Base-by-base conservation (phyloP, 1,140 invertebrate genomes). In the Pseudobourletiella spinata region DNA sequence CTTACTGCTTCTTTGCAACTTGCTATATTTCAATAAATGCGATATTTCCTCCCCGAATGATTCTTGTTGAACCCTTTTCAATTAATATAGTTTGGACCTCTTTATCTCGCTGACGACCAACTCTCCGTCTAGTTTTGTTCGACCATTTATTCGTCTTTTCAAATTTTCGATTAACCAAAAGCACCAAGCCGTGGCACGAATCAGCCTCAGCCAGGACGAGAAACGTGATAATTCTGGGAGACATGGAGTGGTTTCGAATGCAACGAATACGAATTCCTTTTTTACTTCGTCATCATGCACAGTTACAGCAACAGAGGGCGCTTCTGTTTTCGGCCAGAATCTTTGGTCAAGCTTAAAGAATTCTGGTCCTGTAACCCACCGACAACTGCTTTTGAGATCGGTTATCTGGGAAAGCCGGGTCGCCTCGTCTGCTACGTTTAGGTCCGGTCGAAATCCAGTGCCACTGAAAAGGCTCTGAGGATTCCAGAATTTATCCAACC, bases 401-500 rank as follows among this genome's bases (percentile, higher is more conserved):
- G n/a, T 8, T 30, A 25, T n/a, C 20, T 16, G 1, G 50, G 15
- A 22, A 78, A 30, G 18, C 24, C 56, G 18, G 3, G 61, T 63
- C 8, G 32, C 42, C 1, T 57, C 42, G 46, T 63, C 61, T 1
- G 61, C 61, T 20, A 57, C 61, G 43, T 63, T 63, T 6, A 42
- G 22, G 16, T 50, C 51, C 1, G n/a, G 42, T 50, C 15, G 46
- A 25, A 30, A 64, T 39, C 62, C 62, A 64, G 0, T n/a, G 15
- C 62, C 62, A 64, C 6, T 15, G 18, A 1, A 1, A 1, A 0
- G 35, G 1, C 15, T 30, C 55, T 0, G 55, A 56, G 2, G n/a
- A 14, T 39, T 62, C 32, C 32, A 39, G 32, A 11, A 71, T 71
- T 55, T 69, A 59, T 39, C 59, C 69, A 15, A 71, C 55, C 35